A percentile compares a stretch with the other conserved stretches of the same genome.
Evolutionary conservation across 2,797 vertebrate species (phyloP).

Genomic region (Geotria australis): DNA sequence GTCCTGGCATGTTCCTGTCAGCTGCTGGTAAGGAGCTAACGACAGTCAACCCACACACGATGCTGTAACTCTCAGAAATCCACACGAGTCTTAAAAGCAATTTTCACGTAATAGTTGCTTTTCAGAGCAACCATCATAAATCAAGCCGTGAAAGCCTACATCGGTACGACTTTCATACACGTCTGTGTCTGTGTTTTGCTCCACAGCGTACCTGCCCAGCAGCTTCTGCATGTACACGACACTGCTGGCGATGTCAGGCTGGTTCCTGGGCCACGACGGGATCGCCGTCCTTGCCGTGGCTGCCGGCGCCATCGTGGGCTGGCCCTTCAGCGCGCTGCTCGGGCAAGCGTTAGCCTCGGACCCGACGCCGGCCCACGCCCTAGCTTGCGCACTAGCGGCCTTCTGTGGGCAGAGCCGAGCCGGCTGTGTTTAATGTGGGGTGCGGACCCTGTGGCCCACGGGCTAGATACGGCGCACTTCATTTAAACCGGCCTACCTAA

Average conservation of each 20-base stretch:
- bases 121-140: too few species aligned
- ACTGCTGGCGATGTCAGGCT: constrained; percentile 66
- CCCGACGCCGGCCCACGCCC: neutral
- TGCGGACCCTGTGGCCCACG: too few species aligned
- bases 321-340: constrained; percentile 69
- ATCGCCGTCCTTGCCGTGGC: constrained; percentile 55
- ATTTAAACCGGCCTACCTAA: too few species aligned
- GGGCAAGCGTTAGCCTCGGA: constrained; percentile 24
- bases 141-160: too few species aligned
- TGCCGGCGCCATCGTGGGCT: constrained; percentile 51
- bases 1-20: constrained; percentile 87
- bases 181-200: neutral
- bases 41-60: too few species aligned
- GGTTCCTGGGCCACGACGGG: constrained; percentile 60
- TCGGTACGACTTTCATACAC: too few species aligned
- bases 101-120: too few species aligned
- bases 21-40: constrained; percentile 35
- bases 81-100: too few species aligned
- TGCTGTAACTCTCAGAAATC: too few species aligned
- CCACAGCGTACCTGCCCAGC: constrained; percentile 62
- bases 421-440: too few species aligned
- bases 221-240: constrained; percentile 95
- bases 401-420: neutral
- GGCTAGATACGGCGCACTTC: too few species aligned
- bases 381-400: neutral